Percentiles rank a stretch among this genome's conserved stretches.
Evolutionary conservation across 30 jellyfish, hydroid and myxozoan genomes (phyloP).

Genomic region (Hydractinia echinata): DNA sequence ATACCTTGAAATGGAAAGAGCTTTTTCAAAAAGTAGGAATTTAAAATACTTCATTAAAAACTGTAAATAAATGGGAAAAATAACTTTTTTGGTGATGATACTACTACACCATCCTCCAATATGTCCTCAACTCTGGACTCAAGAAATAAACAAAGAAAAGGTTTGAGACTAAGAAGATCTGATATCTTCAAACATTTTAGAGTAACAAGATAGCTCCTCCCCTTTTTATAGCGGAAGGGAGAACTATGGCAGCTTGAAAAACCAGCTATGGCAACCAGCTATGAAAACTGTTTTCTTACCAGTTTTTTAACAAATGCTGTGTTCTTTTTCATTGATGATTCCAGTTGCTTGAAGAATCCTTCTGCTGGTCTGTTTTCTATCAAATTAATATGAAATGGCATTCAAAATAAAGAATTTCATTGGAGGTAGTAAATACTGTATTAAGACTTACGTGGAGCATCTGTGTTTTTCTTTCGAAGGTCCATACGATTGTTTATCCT

Average conservation of each 20-base stretch:
- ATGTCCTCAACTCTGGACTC: no score
- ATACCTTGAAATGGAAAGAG: no score
- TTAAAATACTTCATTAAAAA: no score
- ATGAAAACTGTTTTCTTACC: slow-evolving; percentile 34
- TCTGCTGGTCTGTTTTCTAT: slow-evolving; percentile 81
- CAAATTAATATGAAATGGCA: background rate
- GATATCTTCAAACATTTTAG: no score
- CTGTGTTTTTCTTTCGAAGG: slow-evolving; percentile 49
- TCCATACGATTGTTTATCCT: slow-evolving; percentile 44
- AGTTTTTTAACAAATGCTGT: slow-evolving; percentile 87
- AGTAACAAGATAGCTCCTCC: background rate
- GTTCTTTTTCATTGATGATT: slow-evolving; percentile 88
- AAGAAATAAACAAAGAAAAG: no score
- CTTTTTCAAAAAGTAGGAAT: no score
- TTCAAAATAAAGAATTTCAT: background rate
- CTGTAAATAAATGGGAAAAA: no score
- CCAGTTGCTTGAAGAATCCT: slow-evolving; percentile 64
- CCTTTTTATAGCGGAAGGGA: background rate
- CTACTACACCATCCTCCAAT: no score
- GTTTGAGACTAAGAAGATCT: no score
- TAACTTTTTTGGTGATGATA: no score
- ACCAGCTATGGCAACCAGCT: no score
- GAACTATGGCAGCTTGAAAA: no score
- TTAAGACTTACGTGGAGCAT: slow-evolving; percentile 43
- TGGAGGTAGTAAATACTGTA: background rate